These are phyloP conservation scores for Macroteleia sp. DNA, from an alignment of 2,888 invertebrate genomes.

Conservation along the genomic window DNA sequence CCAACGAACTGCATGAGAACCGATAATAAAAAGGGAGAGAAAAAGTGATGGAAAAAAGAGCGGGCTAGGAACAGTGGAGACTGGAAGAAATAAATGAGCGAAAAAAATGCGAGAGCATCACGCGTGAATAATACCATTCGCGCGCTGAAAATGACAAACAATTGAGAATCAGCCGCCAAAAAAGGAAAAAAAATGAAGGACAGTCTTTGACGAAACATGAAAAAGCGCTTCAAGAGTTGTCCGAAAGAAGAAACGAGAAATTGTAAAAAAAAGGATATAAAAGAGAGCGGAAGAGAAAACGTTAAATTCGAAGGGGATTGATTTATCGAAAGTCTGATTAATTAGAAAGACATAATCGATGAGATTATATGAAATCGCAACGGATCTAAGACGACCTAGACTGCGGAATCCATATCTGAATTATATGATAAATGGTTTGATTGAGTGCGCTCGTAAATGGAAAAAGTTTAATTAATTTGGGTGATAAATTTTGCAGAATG, in stretches of 20 bases:
- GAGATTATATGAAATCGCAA: slow-evolving; percentile 34
- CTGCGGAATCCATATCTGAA: slow-evolving; percentile 8
- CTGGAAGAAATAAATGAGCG: slow-evolving; percentile 54
- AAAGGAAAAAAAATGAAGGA: slow-evolving; percentile 22
- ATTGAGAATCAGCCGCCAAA: slow-evolving; percentile 25
- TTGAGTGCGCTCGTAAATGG: slow-evolving; percentile 19
- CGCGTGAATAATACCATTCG: slow-evolving; percentile 59
- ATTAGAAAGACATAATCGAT: slow-evolving; percentile 37
- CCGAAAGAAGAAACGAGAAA: not conserved
- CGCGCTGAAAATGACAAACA: slow-evolving; percentile 55
- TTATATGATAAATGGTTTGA: slow-evolving; percentile 40
- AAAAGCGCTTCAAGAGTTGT: slow-evolving; percentile 57
- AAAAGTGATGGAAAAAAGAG: slow-evolving; percentile 51
- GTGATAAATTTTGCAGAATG: slow-evolving; percentile 36
- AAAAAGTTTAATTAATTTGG: slow-evolving; percentile 42
- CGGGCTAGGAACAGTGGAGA: not conserved
- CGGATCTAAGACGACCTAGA: slow-evolving; percentile 15
- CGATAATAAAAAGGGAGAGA: slow-evolving; percentile 58
- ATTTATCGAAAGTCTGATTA: slow-evolving; percentile 42
- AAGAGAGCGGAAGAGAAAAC: no score
- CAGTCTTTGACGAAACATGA: slow-evolving; percentile 56
- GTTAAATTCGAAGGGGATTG: no score
- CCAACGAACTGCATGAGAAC: slow-evolving; percentile 34
- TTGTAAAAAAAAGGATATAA: not conserved
- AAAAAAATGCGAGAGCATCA: slow-evolving; percentile 58